Evolutionary conservation across 2,113 vertebrate genomes (phyloP), one percentile per base, ranked within the genome.

Genomic region (Macroglossus sobrinus): DNA sequence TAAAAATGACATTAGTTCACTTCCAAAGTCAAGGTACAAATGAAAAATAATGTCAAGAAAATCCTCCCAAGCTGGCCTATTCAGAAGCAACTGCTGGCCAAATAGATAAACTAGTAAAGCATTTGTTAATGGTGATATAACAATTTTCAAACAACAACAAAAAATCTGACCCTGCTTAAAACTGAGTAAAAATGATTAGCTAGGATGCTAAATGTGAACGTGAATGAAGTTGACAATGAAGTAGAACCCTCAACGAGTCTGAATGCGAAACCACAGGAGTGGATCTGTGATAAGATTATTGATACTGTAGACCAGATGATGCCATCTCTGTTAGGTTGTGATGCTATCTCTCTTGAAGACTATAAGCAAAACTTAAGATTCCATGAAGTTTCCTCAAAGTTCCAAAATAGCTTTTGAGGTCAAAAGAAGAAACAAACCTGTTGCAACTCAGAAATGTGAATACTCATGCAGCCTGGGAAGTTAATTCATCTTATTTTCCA

Each of bases 261-360:
- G 53, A 99, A 99, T 6, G 98, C 99, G 7, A 99, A 99, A 97
- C 96, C 99, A 66, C 98, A 97, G 63, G 97, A 98, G 0, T 99
- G 99, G 99, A 99, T 98, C 97, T 99, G 99, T 63, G 99, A 99
- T 96, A 99, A 99, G 95, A 98, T 99, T 61, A 99, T 98, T 94
- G 99, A 99, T 18, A 28, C 99, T 97, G 98, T 98, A 78, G 97
- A 98, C 33, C 98, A 99, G 97, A 97, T 98, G 92, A 99, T 99
- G 98, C 95, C 98, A 76, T 74, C 75, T 69, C 97, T 94, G 43
- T 97, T 98, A 69, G 96, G 89, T 95, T 96, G 63, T 0, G 96
- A 97, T 98, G 98, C 84, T 91, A 96, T 98, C 14, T 96, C 98
- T 97, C 97, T 98, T 16, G 98, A 97, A 43, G 98, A 92, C 93